These are phyloP conservation scores for Notamacropus eugenii DNA, from an alignment of 2,797 vertebrate species.

Conservation along the genomic window DNA sequence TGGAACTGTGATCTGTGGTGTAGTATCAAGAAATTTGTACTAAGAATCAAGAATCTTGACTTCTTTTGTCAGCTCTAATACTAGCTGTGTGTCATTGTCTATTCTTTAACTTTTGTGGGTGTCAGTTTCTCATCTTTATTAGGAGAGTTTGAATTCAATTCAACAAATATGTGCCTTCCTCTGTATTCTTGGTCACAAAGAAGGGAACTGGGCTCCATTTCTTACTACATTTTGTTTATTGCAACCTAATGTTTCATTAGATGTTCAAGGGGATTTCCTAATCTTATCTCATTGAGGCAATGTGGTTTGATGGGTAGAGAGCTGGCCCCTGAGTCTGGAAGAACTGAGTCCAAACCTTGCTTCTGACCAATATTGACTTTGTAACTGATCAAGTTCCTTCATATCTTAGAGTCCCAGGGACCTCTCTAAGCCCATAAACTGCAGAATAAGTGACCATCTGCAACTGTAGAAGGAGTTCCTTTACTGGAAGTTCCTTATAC, in stretches of 20 bases:
- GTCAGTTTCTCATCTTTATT: not conserved
- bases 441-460: not conserved
- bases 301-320: not conserved
- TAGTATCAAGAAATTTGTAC: not conserved
- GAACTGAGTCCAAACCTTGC: not conserved
- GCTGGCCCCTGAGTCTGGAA: not conserved
- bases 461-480: not conserved
- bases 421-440: not conserved
- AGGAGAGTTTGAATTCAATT: not conserved
- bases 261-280: not conserved
- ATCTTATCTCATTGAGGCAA: not conserved
- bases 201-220: not conserved
- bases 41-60: not conserved
- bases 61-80: not conserved
- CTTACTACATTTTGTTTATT: not conserved
- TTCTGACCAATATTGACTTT: not conserved
- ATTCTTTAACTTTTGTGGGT: not conserved
- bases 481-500: not conserved
- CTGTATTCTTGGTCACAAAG: not conserved
- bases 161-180: not conserved
- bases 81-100: not conserved
- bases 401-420: not conserved
- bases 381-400: not conserved
- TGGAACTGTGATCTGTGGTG: not conserved
- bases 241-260: not conserved